Percentiles rank a stretch among this genome's conserved stretches.
Conservation (phyloP, 2,113 vertebrate species). For the Coracopsis vasa region DNA sequence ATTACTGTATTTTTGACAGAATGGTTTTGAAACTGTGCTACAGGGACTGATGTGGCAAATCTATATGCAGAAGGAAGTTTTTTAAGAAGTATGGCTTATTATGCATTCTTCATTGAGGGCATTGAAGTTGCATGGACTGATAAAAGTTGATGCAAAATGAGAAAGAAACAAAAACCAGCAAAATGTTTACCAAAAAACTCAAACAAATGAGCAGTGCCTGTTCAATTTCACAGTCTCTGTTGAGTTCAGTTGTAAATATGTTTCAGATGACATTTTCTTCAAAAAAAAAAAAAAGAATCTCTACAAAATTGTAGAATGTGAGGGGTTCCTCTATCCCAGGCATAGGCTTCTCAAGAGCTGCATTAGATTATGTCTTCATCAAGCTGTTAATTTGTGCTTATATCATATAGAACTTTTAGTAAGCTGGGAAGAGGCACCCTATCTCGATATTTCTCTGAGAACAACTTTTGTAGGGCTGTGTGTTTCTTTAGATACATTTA, state of each 20-base stretch:
- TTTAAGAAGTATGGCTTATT: conserved; percentile 86
- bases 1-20: conserved; percentile 87
- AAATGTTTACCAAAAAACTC: conserved; percentile 98
- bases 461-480: conserved; percentile 88
- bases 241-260: conserved; percentile 97
- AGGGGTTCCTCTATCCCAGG: conserved; percentile 83
- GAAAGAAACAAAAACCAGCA: conserved; percentile 94
- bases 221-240: conserved; percentile 96
- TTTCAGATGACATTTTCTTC: conserved; percentile 93
- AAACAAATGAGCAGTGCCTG: conserved; percentile 97
- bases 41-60: conserved; percentile 85
- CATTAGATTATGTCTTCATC: conserved; percentile 82
- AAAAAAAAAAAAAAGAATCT: conserved; percentile 69
- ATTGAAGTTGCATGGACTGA: conserved; percentile 92
- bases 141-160: conserved; percentile 91
- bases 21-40: conserved; percentile 86
- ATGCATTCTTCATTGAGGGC: conserved; percentile 89
- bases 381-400: conserved; percentile 87
- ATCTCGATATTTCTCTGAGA: conserved; percentile 86
- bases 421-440: conserved; percentile 84
- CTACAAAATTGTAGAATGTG: conserved; percentile 85
- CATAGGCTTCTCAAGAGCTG: conserved; percentile 77
- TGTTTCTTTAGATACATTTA: conserved; percentile 94
- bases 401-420: conserved; percentile 85
- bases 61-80: conserved; percentile 83